These are phyloP conservation scores for Rhizomys pruinosus DNA, from an alignment of 2,113 vertebrate genomes.

Conservation along the genomic window DNA sequence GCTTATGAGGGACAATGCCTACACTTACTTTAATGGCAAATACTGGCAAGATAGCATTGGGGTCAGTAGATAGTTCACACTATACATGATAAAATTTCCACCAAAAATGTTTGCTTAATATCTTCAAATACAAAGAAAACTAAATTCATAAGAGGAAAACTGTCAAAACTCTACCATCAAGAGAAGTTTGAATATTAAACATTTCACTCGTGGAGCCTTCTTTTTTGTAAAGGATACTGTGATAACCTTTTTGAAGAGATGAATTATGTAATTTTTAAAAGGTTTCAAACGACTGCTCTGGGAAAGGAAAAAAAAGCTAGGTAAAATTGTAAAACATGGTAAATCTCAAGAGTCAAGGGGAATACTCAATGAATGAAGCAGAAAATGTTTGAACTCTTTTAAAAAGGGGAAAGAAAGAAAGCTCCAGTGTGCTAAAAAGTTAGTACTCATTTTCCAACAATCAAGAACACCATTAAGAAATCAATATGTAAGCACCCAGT, in stretches of 20 bases:
- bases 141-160: neutral
- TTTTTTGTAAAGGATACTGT: conserved; percentile 20
- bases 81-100: neutral
- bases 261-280: neutral
- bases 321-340: neutral
- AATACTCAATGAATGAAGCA: conserved; percentile 9
- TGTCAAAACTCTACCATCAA: neutral
- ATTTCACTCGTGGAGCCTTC: neutral
- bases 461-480: conserved; percentile 48
- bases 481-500: conserved; percentile 43
- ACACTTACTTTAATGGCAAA: neutral
- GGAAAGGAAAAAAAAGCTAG: neutral
- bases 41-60: neutral
- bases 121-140: conserved; percentile 37
- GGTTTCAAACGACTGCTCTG: neutral
- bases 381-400: neutral
- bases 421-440: neutral
- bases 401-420: neutral
- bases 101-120: neutral
- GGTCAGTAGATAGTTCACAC: neutral
- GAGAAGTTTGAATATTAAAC: conserved; percentile 4
- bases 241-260: conserved; percentile 14
- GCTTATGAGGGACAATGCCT: neutral
- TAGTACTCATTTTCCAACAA: conserved; percentile 47
- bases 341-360: conserved; percentile 43